Evolutionary conservation across 2,113 vertebrate species (phyloP).

Genomic region (Platysteira castanea): DNA sequence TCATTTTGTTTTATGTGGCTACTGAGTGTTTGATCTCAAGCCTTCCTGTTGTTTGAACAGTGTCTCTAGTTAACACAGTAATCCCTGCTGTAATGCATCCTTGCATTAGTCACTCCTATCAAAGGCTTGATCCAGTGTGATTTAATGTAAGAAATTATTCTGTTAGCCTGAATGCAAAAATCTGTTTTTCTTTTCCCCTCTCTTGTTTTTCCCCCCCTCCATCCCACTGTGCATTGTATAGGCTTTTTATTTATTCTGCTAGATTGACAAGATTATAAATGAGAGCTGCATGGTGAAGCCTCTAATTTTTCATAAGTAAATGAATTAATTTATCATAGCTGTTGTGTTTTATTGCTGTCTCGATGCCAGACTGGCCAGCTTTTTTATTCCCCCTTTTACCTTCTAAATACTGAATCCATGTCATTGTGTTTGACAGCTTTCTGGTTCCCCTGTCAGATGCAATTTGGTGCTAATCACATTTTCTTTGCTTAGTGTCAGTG

Average conservation of each 20-base stretch:
- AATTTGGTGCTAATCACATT: conserved; percentile 88
- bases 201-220: conserved; percentile 23
- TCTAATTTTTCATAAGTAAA: conserved; percentile 88
- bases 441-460: conserved; percentile 93
- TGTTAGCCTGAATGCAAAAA: conserved; percentile 68
- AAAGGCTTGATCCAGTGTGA: not conserved
- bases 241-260: conserved; percentile 76
- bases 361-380: conserved; percentile 76
- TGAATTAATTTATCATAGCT: conserved; percentile 84
- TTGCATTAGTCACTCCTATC: conserved; percentile 16
- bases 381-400: conserved; percentile 73
- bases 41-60: not conserved
- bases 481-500: conserved; percentile 82
- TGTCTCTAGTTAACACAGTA: not conserved
- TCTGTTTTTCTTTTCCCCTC: not conserved
- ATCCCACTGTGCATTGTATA: conserved; percentile 59
- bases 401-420: conserved; percentile 83
- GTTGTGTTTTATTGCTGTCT: conserved; percentile 80
- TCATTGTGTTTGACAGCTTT: conserved; percentile 96
- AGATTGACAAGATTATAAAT: conserved; percentile 86
- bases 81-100: not conserved
- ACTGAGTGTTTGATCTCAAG: not conserved
- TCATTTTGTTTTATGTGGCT: not conserved
- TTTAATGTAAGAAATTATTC: conserved; percentile 47
- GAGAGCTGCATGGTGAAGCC: conserved; percentile 79